Evolutionary conservation across 2,113 vertebrate genomes (phyloP).

Genomic region (Hypocryptadius cinnamomeus): DNA sequence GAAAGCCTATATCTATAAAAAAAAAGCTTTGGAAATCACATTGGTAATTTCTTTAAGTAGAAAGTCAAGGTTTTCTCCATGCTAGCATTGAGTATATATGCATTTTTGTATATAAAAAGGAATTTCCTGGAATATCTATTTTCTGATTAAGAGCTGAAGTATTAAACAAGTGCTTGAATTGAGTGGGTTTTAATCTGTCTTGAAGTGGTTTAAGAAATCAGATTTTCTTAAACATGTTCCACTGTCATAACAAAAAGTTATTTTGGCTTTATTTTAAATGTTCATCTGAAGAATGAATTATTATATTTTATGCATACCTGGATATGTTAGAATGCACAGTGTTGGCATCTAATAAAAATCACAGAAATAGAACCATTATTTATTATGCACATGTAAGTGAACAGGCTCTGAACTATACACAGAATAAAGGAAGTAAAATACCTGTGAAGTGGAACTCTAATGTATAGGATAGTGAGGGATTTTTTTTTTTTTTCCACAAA

Average conservation of each 20-base stretch:
- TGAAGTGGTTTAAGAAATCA: background rate
- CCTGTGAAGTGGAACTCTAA: slow-evolving; percentile 8
- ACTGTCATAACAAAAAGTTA: background rate
- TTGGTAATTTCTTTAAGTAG: background rate
- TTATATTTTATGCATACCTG: background rate
- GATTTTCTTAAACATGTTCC: background rate
- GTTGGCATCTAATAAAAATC: background rate
- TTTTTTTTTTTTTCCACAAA: background rate
- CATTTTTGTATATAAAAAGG: background rate
- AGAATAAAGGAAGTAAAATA: background rate
- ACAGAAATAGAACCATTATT: background rate
- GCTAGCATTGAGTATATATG: background rate
- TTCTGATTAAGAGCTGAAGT: background rate
- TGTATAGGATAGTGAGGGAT: background rate
- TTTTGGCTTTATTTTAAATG: background rate
- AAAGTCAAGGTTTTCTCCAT: background rate
- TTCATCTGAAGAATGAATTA: background rate
- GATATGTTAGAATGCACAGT: background rate
- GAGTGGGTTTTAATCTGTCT: background rate
- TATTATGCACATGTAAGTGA: background rate
- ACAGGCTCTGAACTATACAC: background rate
- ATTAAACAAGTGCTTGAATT: background rate
- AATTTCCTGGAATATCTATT: background rate
- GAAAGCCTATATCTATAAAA: background rate
- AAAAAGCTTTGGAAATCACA: background rate